Conservation (phyloP, 2,888 invertebrate genomes). For the Auanema sp. region DNA sequence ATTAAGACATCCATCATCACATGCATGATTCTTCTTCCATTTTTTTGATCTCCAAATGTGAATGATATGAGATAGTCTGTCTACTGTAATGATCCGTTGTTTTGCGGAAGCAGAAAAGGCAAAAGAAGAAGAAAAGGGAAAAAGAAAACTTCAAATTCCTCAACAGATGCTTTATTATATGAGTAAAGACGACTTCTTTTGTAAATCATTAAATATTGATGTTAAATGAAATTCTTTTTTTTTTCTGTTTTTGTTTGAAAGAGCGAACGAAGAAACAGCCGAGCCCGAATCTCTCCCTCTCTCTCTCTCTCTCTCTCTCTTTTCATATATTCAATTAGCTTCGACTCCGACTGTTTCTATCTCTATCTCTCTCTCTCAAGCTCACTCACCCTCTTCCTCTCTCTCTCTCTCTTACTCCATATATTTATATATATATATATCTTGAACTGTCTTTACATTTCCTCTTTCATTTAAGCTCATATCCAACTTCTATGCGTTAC, state of each 20-base stretch:
- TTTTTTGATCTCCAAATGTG: too few relatives aligned
- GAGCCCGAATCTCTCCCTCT: neutral
- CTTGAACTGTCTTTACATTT: too few relatives aligned
- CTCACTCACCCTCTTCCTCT: neutral
- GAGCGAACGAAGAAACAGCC: neutral
- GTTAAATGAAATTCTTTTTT: constrained; percentile 5
- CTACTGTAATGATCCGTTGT: neutral
- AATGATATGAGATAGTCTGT: too few relatives aligned
- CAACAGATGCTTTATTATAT: constrained; percentile 1
- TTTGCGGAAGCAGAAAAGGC: neutral
- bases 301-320: neutral
- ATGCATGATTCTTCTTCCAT: too few relatives aligned
- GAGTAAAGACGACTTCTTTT: neutral
- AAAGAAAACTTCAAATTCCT: neutral
- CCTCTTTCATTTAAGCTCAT: too few relatives aligned
- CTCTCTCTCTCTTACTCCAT: neutral
- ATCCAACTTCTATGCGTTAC: too few relatives aligned
- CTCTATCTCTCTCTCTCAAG: constrained; percentile 1
- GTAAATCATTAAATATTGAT: constrained; percentile 1
- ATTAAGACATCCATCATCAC: too few relatives aligned
- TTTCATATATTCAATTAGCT: constrained; percentile 3
- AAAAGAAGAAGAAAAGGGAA: neutral
- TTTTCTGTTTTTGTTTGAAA: constrained; percentile 2
- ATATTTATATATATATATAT: too few relatives aligned
- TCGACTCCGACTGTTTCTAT: neutral